These are phyloP conservation scores for Myotis pilosus DNA, from an alignment of 2,797 vertebrate genomes.

Conservation along the genomic window DNA sequence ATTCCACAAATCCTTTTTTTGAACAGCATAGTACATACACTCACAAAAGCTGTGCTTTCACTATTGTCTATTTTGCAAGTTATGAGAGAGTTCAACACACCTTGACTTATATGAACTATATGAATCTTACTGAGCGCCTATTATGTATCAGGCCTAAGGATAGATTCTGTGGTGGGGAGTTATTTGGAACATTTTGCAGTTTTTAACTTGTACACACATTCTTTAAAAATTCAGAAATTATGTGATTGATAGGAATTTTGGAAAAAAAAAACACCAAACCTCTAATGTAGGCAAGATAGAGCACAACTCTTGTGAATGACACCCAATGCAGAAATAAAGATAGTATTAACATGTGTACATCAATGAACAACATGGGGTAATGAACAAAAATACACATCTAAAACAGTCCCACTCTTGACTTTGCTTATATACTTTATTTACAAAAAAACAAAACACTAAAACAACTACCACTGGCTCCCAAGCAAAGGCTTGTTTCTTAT, in stretches of 20 bases:
- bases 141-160: neutral
- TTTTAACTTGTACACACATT: neutral
- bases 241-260: neutral
- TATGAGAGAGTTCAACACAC: neutral
- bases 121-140: neutral
- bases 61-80: neutral
- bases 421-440: neutral
- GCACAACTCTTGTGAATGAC: neutral
- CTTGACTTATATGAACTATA: neutral
- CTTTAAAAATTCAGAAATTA: neutral
- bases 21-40: neutral
- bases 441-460: neutral
- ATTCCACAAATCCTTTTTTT: neutral
- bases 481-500: neutral
- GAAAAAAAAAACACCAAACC: neutral
- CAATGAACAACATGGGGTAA: neutral
- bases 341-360: neutral
- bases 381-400: neutral
- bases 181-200: neutral
- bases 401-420: neutral
- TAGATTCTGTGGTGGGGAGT: neutral
- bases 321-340: neutral
- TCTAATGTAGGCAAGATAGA: neutral
- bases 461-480: neutral
- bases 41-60: neutral